Conservation (phyloP, 2,113 vertebrate species). For the Syngnathus typhle region DNA sequence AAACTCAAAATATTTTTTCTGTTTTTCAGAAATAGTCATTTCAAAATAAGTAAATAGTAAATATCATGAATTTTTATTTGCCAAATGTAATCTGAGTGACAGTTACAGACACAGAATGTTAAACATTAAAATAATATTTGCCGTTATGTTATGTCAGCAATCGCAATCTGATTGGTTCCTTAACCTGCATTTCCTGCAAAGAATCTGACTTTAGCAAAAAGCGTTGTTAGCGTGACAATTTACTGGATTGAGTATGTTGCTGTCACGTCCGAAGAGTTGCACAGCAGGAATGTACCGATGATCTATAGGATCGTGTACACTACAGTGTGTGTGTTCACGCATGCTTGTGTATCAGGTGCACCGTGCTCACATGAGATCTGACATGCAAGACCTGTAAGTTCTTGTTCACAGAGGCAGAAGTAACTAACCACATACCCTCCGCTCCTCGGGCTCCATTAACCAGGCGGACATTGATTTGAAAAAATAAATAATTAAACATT, state of each 20-base stretch:
- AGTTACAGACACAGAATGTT: too few species aligned
- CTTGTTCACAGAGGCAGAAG: conserved; percentile 36
- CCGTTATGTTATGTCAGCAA: too few species aligned
- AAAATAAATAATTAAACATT: conserved; percentile 15
- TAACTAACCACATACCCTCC: conserved; percentile 19
- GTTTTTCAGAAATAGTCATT: too few species aligned
- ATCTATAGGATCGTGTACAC: neutral
- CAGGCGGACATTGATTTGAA: conserved; percentile 28
- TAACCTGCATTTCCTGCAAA: too few species aligned
- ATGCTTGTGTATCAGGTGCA: conserved; percentile 17
- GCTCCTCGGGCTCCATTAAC: conserved; percentile 16
- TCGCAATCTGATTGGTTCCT: too few species aligned
- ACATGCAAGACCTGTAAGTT: conserved; percentile 32
- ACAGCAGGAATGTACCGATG: neutral
- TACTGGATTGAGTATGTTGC: neutral
- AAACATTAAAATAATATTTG: too few species aligned
- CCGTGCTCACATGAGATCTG: conserved; percentile 16
- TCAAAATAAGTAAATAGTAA: too few species aligned
- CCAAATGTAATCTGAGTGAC: too few species aligned
- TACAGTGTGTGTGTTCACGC: neutral
- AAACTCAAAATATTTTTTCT: too few species aligned
- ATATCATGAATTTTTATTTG: too few species aligned
- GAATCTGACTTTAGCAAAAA: too few species aligned
- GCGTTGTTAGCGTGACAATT: too few species aligned
- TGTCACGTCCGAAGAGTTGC: neutral